Conservation (phyloP, 2,888 invertebrate species). For the Clostera curtula region DNA sequence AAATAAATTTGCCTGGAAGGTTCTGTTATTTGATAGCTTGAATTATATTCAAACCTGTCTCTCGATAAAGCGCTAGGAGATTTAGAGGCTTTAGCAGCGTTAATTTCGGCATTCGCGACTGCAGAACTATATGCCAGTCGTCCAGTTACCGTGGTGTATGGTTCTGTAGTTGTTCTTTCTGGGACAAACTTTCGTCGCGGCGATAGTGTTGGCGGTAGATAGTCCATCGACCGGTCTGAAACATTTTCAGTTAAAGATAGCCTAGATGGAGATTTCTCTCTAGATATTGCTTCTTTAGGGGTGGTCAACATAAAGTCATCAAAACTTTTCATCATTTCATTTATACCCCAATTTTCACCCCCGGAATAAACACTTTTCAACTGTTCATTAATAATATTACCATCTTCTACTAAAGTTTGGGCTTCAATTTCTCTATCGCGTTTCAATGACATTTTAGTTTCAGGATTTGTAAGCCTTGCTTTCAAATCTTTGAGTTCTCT, state of each 20-base stretch:
- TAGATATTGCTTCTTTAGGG: conserved; percentile 60
- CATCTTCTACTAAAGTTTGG: conserved; percentile 76
- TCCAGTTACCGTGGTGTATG: conserved; percentile 78
- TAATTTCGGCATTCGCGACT: conserved; percentile 77
- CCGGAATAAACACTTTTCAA: conserved; percentile 80
- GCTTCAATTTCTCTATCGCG: conserved; percentile 75
- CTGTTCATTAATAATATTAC: conserved; percentile 80
- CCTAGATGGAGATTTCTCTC: conserved; percentile 77
- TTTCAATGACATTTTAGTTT: conserved; percentile 60
- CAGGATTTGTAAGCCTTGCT: conserved; percentile 80
- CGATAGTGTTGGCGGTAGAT: conserved; percentile 72
- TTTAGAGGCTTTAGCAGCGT: conserved; percentile 67
- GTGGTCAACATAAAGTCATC: conserved; percentile 75
- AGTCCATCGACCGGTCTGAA: conserved; percentile 79
- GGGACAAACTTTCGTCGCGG: conserved; percentile 75
- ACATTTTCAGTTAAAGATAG: conserved; percentile 77
- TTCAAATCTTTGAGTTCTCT: conserved; percentile 85
- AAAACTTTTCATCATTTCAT: conserved; percentile 77
- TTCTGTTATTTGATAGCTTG: conserved; percentile 66
- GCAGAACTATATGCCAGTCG: conserved; percentile 80
- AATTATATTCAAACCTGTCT: conserved; percentile 74
- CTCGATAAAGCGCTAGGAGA: conserved; percentile 72
- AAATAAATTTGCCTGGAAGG: conserved; percentile 53
- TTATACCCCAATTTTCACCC: conserved; percentile 80
- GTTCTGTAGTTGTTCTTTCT: conserved; percentile 74